A percentile compares a stretch with the other conserved stretches of the same genome.
Conservation (phyloP, 2,888 invertebrate genomes). For the Plebejus argus region DNA sequence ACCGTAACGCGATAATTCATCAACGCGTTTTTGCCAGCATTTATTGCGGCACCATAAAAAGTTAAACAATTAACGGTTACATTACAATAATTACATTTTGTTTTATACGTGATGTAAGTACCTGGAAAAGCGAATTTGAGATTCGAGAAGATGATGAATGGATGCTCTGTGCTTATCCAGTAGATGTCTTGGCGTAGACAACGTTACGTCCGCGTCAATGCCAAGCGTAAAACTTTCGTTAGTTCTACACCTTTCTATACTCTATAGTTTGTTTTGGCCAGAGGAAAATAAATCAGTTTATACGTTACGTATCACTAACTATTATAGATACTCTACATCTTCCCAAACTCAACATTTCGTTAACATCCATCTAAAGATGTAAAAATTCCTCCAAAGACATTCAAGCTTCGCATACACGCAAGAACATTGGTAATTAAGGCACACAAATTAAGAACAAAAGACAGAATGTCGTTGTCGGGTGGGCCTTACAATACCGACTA, state of each 20-base stretch:
- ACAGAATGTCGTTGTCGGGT: conserved; percentile 68
- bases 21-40: conserved; percentile 4
- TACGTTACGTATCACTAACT: too few relatives aligned
- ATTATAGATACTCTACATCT: background rate
- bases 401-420: background rate
- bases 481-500: conserved; percentile 78
- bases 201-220: too few relatives aligned
- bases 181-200: background rate
- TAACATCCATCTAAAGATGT: background rate
- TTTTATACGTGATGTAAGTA: background rate
- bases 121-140: background rate
- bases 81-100: conserved; percentile 3
- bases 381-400: background rate
- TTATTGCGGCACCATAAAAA: conserved; percentile 15
- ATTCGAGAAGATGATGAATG: background rate
- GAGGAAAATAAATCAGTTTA: background rate
- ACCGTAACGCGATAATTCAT: conserved; percentile 7
- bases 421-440: conserved; percentile 13
- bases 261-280: background rate
- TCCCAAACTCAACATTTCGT: background rate
- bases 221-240: too few relatives aligned
- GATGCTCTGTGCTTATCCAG: too few relatives aligned
- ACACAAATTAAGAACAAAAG: conserved; percentile 39
- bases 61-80: background rate
- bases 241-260: background rate